phyloP scores from a whole-genome alignment of 2,797 vertebrate genomes.

The Danio kyathit region DNA sequence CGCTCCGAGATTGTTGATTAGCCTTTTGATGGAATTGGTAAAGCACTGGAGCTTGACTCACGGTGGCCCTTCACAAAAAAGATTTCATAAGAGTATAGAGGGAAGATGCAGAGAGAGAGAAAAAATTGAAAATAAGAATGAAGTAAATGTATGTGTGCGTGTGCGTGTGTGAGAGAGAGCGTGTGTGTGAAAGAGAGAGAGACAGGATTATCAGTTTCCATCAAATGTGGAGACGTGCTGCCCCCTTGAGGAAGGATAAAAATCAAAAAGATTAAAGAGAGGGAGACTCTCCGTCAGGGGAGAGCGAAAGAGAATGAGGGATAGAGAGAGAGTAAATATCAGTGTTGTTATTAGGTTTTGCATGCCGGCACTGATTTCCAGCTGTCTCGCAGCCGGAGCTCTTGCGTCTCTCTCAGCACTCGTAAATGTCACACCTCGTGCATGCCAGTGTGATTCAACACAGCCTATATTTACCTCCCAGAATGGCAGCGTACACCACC shows the following conservation, averaged over 20 bases:
- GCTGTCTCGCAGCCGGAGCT: slow-evolving; percentile 47
- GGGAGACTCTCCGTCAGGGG: not conserved
- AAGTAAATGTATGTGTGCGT: slow-evolving; percentile 21
- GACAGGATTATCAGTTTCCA: slow-evolving; percentile 33
- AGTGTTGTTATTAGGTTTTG: slow-evolving; percentile 48
- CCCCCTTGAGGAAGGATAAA: slow-evolving; percentile 71
- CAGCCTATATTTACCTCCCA: slow-evolving; percentile 55
- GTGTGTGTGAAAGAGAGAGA: no score
- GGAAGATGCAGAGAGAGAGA: slow-evolving; percentile 28
- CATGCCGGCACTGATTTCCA: slow-evolving; percentile 50
- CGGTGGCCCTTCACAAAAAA: slow-evolving; percentile 62
- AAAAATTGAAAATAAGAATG: slow-evolving; percentile 38
- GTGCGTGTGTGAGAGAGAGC: no score
- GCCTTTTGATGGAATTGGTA: slow-evolving; percentile 78
- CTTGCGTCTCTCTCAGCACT: slow-evolving; percentile 44
- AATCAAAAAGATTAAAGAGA: slow-evolving; percentile 7
- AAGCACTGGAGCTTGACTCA: slow-evolving; percentile 73
- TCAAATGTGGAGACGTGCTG: slow-evolving; percentile 73
- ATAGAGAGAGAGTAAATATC: slow-evolving; percentile 41
- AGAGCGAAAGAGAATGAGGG: not conserved
- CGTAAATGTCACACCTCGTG: slow-evolving; percentile 63
- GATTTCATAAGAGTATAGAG: slow-evolving; percentile 32
- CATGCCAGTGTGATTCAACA: slow-evolving; percentile 51
- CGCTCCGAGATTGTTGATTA: slow-evolving; percentile 74
- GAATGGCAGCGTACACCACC: slow-evolving; percentile 42